Evolutionary conservation across 2,113 vertebrate genomes (phyloP).

Genomic region (Vicugna pacos): DNA sequence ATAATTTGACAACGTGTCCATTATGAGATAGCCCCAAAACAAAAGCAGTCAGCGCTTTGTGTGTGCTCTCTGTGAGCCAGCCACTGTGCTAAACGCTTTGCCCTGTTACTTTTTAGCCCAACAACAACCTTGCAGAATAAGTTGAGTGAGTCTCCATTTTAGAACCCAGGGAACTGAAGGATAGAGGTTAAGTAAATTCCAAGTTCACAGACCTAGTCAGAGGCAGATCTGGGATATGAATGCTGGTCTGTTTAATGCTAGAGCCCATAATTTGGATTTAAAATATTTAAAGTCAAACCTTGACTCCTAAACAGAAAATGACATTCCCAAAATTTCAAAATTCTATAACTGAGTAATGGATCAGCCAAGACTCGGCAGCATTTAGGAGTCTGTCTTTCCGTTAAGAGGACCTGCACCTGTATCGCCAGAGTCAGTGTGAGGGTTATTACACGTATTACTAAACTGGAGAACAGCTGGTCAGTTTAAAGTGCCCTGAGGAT

Average conservation of each 20-base stretch:
- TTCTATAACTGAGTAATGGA: neutral
- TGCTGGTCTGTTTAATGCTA: neutral
- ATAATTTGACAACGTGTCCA: neutral
- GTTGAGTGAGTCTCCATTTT: neutral
- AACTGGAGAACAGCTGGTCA: neutral
- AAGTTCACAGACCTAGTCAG: neutral
- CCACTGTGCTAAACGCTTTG: neutral
- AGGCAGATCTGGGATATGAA: neutral
- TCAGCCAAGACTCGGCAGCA: neutral
- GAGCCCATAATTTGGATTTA: slow-evolving; percentile 18
- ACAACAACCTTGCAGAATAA: neutral
- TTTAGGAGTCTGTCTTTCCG: neutral
- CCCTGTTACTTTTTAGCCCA: neutral
- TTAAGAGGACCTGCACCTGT: neutral
- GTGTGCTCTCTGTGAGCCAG: neutral
- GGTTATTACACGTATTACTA: neutral
- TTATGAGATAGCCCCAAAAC: neutral
- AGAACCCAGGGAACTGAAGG: neutral
- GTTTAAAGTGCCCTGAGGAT: neutral
- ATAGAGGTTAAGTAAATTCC: neutral
- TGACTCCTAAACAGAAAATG: slow-evolving; percentile 26
- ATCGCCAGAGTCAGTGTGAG: neutral
- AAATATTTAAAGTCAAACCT: neutral
- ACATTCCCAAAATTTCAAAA: slow-evolving; percentile 16
- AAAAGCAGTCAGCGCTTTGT: neutral